Evolutionary conservation across 2,888 invertebrate species (phyloP).

Genomic region (Clepsis dumicolana): DNA sequence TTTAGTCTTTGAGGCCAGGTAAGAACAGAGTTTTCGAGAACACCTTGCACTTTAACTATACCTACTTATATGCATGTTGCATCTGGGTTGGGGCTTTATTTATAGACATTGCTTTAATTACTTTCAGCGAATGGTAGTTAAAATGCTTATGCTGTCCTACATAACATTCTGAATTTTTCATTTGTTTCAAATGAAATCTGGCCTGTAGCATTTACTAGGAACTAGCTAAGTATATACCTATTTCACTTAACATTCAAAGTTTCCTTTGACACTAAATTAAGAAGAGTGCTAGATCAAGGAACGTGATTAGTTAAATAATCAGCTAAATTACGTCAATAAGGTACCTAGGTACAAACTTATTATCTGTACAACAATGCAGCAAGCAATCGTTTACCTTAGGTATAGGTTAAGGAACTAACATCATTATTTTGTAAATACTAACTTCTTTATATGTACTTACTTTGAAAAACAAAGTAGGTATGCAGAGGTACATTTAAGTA

Average conservation of each 20-base stretch:
- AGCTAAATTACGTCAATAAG: slow-evolving; percentile 12
- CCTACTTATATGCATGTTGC: slow-evolving; percentile 19
- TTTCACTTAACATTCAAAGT: too few relatives aligned
- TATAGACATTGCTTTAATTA: slow-evolving; percentile 16
- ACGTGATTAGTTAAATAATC: background rate
- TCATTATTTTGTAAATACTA: background rate
- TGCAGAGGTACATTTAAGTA: too few relatives aligned
- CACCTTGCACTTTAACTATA: slow-evolving; percentile 30
- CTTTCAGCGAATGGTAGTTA: background rate
- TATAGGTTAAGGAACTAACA: background rate
- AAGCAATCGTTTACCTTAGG: background rate
- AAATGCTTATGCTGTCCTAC: background rate
- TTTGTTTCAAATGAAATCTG: background rate
- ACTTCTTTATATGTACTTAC: background rate
- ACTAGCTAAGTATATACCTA: too few relatives aligned
- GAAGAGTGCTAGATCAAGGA: background rate
- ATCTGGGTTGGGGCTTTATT: slow-evolving; percentile 7
- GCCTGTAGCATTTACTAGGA: background rate
- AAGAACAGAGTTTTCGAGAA: slow-evolving; percentile 52
- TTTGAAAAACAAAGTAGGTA: background rate
- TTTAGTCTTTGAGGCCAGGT: slow-evolving; percentile 75
- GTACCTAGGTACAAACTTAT: background rate
- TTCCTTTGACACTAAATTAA: too few relatives aligned
- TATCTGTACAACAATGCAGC: slow-evolving; percentile 6
- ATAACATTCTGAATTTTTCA: background rate